Evolutionary conservation across 2,113 vertebrate genomes (phyloP).

Genomic region (Sardina pilchardus): DNA sequence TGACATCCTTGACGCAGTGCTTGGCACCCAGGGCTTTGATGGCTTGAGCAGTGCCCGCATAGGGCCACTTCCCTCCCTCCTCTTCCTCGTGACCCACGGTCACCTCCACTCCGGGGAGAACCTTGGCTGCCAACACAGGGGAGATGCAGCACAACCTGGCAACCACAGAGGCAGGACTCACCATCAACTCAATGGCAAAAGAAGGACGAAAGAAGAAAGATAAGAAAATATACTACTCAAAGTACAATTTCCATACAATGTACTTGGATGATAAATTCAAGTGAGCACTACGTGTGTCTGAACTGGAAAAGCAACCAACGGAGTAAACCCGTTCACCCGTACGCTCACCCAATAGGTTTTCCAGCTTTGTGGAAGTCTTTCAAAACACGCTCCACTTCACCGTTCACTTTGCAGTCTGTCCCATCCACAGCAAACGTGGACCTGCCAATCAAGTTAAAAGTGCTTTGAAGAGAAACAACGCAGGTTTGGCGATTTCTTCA

Average conservation of each 20-base stretch:
- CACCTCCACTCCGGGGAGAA: conserved; percentile 79
- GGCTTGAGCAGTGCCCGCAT: conserved; percentile 76
- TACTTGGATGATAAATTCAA: not conserved
- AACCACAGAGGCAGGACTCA: not conserved
- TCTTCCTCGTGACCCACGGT: conserved; percentile 86
- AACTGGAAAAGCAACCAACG: not conserved
- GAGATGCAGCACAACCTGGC: conserved; percentile 69
- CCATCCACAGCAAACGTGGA: conserved; percentile 85
- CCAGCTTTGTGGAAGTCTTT: conserved; percentile 80
- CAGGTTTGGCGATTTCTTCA: too few species aligned
- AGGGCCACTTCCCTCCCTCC: conserved; percentile 83
- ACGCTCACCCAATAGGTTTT: conserved; percentile 83
- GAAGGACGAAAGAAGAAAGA: not conserved
- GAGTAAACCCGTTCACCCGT: not conserved
- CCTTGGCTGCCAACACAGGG: conserved; percentile 81
- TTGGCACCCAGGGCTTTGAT: conserved; percentile 82
- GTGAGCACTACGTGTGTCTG: not conserved
- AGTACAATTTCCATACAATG: not conserved
- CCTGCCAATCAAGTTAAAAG: conserved; percentile 59
- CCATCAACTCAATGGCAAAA: not conserved
- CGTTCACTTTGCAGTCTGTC: conserved; percentile 76
- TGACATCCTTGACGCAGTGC: conserved; percentile 79
- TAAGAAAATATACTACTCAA: not conserved
- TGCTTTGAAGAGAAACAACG: too few species aligned
- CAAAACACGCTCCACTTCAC: conserved; percentile 81